These are phyloP conservation scores for Philypnodon macrostomus DNA, from an alignment of 2,797 vertebrate genomes.

Conservation along the genomic window DNA sequence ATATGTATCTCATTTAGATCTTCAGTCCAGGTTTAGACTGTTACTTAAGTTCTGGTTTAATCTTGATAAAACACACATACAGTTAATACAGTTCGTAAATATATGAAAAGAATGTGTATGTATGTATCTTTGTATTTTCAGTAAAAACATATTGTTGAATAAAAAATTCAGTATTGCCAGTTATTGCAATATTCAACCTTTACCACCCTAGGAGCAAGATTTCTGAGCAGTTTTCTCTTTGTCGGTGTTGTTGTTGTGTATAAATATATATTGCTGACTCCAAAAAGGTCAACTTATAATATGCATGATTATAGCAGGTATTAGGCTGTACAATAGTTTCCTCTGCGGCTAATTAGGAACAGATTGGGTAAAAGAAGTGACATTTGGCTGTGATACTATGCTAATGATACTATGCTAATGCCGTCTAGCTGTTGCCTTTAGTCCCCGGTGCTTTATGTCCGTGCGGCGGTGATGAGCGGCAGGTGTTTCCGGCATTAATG, in stretches of 20 bases:
- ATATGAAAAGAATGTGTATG: too few relatives aligned
- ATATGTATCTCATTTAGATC: too few relatives aligned
- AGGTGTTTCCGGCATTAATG: constrained; percentile 46
- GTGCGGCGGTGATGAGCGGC: constrained; percentile 36
- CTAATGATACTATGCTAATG: constrained; percentile 13
- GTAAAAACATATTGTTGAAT: too few relatives aligned
- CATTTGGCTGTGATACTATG: constrained; percentile 24
- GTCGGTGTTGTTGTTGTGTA: neutral
- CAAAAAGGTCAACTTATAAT: constrained; percentile 6
- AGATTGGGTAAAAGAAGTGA: constrained; percentile 8
- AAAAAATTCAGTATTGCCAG: too few relatives aligned
- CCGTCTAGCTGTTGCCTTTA: constrained; percentile 18
- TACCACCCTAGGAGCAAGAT: too few relatives aligned
- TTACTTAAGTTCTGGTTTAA: too few relatives aligned
- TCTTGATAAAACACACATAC: too few relatives aligned
- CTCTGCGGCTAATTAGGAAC: constrained; percentile 22
- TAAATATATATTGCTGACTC: neutral
- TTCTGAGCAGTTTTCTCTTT: too few relatives aligned
- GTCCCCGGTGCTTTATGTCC: constrained; percentile 22
- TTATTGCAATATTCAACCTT: too few relatives aligned
- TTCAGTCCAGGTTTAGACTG: too few relatives aligned
- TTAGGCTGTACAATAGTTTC: constrained; percentile 14
- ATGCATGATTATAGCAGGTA: constrained; percentile 21
- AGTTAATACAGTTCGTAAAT: too few relatives aligned
- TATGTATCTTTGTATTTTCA: too few relatives aligned